These are phyloP conservation scores for Psittacula cyanocephala DNA, from an alignment of 2,113 vertebrate species.

Conservation along the genomic window DNA sequence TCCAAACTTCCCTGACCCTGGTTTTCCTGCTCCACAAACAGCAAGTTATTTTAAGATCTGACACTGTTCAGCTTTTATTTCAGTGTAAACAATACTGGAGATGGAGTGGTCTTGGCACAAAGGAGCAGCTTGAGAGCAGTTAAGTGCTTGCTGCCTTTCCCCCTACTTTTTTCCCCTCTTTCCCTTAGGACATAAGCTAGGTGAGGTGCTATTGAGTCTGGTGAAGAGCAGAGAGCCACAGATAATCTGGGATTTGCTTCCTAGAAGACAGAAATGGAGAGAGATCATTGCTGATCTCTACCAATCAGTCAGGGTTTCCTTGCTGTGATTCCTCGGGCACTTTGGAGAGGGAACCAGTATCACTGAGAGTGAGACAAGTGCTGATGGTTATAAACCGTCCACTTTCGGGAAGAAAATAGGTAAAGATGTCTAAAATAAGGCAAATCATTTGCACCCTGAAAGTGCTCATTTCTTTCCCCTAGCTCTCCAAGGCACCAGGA, in stretches of 20 bases:
- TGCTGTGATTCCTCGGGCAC: not conserved
- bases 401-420: not conserved
- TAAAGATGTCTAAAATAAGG: not conserved
- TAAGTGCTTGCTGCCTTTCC: not conserved
- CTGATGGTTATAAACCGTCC: not conserved
- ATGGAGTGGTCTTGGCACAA: slow-evolving; percentile 62
- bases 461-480: not conserved
- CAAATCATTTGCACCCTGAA: not conserved
- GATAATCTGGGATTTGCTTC: not conserved
- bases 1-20: slow-evolving; percentile 56
- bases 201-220: not conserved
- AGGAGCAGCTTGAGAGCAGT: not conserved
- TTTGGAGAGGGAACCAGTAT: not conserved
- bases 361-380: accelerated
- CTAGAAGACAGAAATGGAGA: not conserved
- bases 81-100: slow-evolving; percentile 45
- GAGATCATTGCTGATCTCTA: not conserved
- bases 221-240: not conserved
- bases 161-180: not conserved
- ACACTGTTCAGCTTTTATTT: slow-evolving; percentile 58
- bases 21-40: slow-evolving; percentile 55
- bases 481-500: not conserved
- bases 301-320: not conserved
- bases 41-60: slow-evolving; percentile 68
- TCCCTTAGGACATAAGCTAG: not conserved